phyloP scores from a whole-genome alignment of 1,140 invertebrate species.

The Tetragnatha versicolor region DNA sequence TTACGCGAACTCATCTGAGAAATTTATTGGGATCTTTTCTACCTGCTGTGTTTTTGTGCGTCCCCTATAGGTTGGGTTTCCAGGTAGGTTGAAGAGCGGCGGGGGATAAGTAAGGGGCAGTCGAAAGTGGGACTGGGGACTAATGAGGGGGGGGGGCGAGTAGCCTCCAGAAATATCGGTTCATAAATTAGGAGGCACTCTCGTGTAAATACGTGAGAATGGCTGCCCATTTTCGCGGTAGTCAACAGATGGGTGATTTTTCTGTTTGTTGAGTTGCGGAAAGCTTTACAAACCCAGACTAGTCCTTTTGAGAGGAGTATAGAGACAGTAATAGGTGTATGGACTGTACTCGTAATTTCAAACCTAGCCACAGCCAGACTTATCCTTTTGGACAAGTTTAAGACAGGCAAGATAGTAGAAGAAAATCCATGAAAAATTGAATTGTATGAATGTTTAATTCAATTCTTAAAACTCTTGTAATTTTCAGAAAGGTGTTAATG shows the following conservation, averaged over 20 bases:
- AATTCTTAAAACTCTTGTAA: too few species aligned
- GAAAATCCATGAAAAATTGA: too few species aligned
- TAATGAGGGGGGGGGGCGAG: neutral
- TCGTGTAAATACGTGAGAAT: constrained; percentile 29
- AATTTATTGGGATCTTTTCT: constrained; percentile 46
- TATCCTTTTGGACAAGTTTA: too few species aligned
- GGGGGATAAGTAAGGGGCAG: neutral
- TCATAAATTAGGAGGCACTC: neutral
- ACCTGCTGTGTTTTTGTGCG: constrained; percentile 25
- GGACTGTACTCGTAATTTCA: too few species aligned
- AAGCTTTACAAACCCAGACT: too few species aligned
- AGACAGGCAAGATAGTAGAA: too few species aligned
- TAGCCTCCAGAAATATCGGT: neutral
- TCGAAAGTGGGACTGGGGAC: neutral
- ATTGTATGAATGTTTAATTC: too few species aligned
- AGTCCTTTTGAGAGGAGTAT: too few species aligned
- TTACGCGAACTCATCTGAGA: constrained; percentile 2
- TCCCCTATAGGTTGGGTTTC: neutral
- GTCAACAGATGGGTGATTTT: neutral
- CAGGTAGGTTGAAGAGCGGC: neutral
- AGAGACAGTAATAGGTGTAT: too few species aligned
- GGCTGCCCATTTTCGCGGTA: neutral
- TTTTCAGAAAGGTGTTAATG: too few species aligned
- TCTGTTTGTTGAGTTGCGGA: too few species aligned
- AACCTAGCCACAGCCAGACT: too few species aligned